These are phyloP conservation scores for Drosophila demipolita DNA, from an alignment of 2,888 invertebrate genomes.

Conservation along the genomic window DNA sequence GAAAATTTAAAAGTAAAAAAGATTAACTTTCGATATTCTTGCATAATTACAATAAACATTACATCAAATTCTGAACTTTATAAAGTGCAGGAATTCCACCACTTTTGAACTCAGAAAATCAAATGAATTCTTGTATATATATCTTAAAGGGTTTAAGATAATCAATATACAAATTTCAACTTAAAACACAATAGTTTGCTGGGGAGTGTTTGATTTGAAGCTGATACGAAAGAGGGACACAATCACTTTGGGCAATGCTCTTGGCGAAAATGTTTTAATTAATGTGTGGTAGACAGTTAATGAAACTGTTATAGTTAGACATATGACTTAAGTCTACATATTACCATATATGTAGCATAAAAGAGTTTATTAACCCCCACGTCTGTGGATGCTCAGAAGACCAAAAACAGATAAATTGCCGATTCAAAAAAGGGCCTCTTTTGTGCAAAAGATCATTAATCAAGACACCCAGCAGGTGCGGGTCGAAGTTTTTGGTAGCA, in stretches of 20 bases:
- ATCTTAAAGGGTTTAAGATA: not conserved
- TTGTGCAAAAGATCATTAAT: slow-evolving; percentile 68
- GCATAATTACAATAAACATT: not conserved
- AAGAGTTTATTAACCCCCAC: slow-evolving; percentile 77
- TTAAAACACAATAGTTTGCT: slow-evolving; percentile 6
- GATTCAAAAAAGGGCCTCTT: slow-evolving; percentile 70
- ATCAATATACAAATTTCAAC: no score
- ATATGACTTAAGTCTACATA: slow-evolving; percentile 47
- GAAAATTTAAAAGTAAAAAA: not conserved
- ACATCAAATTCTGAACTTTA: not conserved
- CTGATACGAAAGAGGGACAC: slow-evolving; percentile 32
- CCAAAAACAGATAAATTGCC: slow-evolving; percentile 11
- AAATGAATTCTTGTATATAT: not conserved
- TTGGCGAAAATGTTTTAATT: slow-evolving; percentile 74
- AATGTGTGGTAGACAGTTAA: slow-evolving; percentile 70
- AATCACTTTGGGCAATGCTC: slow-evolving; percentile 57
- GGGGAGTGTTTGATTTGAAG: slow-evolving; percentile 43
- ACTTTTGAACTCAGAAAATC: not conserved
- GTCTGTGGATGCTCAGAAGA: slow-evolving; percentile 34
- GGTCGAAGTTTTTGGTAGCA: slow-evolving; percentile 70
- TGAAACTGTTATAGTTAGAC: slow-evolving; percentile 78
- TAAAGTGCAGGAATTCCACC: not conserved
- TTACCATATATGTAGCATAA: slow-evolving; percentile 66
- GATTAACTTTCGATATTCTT: not conserved
- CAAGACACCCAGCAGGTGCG: slow-evolving; percentile 78